Evolutionary conservation across 2,113 vertebrate species (phyloP).

Genomic region (Ameiurus melas): DNA sequence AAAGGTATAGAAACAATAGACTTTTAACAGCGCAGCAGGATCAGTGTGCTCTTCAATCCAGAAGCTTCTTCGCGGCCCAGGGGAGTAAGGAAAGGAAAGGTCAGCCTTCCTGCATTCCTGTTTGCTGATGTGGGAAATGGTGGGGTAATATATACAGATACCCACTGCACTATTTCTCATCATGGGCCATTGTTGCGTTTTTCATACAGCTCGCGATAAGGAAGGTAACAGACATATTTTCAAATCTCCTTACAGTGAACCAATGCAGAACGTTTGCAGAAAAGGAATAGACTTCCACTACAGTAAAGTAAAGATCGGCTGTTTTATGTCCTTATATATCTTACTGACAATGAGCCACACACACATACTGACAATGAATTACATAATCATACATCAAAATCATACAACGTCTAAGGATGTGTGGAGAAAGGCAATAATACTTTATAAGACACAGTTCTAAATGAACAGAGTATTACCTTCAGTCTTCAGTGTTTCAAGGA

Average conservation of each 20-base stretch:
- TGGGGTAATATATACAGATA: constrained; percentile 20
- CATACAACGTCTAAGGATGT: constrained; percentile 6
- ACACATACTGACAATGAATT: neutral
- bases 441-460: neutral
- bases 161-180: constrained; percentile 28
- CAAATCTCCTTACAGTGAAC: constrained; percentile 28
- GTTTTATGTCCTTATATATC: constrained; percentile 4
- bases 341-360: neutral
- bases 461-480: neutral
- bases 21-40: constrained; percentile 20
- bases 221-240: constrained; percentile 29
- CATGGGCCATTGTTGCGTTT: constrained; percentile 16
- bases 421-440: neutral
- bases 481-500: neutral
- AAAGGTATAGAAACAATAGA: constrained; percentile 36
- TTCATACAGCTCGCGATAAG: constrained; percentile 1
- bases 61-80: neutral
- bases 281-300: neutral
- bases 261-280: constrained; percentile 6
- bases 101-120: constrained; percentile 40
- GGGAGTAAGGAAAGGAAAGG: constrained; percentile 41
- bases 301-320: neutral
- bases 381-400: neutral
- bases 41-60: constrained; percentile 15
- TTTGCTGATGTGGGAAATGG: constrained; percentile 37